Conservation (phyloP, 2,113 vertebrate genomes). For the Dolichallabes microphthalmus region DNA sequence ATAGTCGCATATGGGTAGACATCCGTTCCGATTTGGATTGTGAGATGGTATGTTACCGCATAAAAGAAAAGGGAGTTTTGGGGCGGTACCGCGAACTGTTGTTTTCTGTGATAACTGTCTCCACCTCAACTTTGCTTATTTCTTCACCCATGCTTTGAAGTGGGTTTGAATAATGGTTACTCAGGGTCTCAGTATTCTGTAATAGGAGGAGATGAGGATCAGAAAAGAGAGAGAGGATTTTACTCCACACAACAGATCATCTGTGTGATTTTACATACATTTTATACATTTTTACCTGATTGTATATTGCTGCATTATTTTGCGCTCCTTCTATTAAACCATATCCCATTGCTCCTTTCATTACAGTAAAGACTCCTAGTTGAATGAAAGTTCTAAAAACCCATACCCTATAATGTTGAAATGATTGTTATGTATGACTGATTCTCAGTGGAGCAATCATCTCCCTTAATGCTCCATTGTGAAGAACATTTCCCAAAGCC, state of each 20-base stretch:
- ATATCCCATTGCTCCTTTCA: neutral
- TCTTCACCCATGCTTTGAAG: slow-evolving; percentile 49
- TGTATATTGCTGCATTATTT: neutral
- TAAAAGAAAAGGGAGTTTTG: slow-evolving; percentile 1
- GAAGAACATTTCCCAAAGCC: slow-evolving; percentile 3
- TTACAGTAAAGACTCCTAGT: neutral
- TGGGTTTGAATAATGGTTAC: slow-evolving; percentile 49
- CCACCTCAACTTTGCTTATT: slow-evolving; percentile 23
- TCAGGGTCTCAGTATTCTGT: slow-evolving; percentile 43
- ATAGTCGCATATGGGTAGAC: neutral
- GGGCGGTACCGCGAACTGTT: neutral
- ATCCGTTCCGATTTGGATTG: slow-evolving; percentile 39
- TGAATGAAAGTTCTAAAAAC: neutral
- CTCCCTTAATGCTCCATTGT: neutral
- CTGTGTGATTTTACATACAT: neutral
- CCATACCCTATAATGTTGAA: neutral
- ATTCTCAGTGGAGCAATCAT: slow-evolving; percentile 13
- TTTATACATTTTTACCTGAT: no score
- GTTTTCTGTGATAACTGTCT: slow-evolving; percentile 17
- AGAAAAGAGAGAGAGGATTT: slow-evolving; percentile 25
- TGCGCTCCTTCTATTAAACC: neutral
- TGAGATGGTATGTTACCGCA: slow-evolving; percentile 12
- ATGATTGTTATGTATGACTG: slow-evolving; percentile 23
- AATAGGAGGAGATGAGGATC: slow-evolving; percentile 41
- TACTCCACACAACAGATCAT: slow-evolving; percentile 12